Conservation (phyloP, 2,797 vertebrate species). For the Pygocentrus nattereri region DNA sequence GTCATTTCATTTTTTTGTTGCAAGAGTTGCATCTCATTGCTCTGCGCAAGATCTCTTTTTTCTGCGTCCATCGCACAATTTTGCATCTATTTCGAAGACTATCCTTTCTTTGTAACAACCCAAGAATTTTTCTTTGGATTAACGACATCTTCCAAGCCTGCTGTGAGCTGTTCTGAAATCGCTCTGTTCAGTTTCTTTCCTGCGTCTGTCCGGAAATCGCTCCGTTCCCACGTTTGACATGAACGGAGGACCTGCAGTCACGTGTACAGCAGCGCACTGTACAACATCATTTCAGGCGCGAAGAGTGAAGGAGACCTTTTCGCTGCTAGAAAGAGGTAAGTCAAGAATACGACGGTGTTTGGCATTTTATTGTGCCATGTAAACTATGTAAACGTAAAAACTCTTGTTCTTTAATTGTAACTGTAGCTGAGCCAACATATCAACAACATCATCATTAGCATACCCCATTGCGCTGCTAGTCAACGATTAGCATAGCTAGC, state of each 20-base stretch:
- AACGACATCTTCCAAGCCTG: neutral
- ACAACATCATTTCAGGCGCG: neutral
- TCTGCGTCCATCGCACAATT: slow-evolving; percentile 4
- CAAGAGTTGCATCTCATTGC: neutral
- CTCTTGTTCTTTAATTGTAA: neutral
- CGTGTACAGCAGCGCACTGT: neutral
- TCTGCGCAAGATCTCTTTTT: neutral
- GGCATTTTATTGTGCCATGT: neutral
- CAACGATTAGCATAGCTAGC: no score
- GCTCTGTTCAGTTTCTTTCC: neutral
- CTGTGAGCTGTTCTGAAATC: no score
- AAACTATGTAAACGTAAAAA: neutral
- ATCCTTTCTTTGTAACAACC: neutral
- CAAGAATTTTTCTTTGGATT: neutral
- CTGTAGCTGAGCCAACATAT: neutral
- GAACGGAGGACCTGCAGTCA: neutral
- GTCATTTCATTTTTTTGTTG: neutral
- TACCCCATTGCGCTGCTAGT: no score
- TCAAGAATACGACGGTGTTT: neutral
- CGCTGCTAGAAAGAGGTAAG: neutral
- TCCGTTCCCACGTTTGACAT: neutral
- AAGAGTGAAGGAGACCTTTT: neutral
- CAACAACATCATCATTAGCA: no score
- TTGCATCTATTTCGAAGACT: neutral
- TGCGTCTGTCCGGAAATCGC: neutral